Conservation (phyloP, 2,888 invertebrate species). For the Drosophila maculinotata region DNA sequence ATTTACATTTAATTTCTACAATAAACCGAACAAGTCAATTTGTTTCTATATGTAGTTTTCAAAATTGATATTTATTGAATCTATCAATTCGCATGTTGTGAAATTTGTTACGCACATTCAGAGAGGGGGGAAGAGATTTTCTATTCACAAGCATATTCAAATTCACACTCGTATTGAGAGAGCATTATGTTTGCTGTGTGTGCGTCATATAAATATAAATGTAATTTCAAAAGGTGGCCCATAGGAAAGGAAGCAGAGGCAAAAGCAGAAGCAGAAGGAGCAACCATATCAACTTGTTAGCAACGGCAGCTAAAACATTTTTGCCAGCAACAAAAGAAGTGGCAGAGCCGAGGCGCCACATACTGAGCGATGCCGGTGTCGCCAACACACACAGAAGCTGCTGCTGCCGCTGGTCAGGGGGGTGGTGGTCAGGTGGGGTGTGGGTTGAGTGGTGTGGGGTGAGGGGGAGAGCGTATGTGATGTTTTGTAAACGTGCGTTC, state of each 20-base stretch:
- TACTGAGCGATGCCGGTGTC: conserved; percentile 48
- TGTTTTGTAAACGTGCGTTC: conserved; percentile 2
- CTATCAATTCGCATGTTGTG: neutral
- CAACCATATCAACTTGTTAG: conserved; percentile 58
- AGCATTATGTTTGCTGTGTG: conserved; percentile 17
- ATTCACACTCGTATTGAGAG: conserved; percentile 23
- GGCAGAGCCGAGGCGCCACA: conserved; percentile 64
- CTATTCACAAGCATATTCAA: conserved; percentile 33
- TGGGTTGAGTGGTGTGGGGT: too few species aligned
- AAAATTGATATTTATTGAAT: neutral
- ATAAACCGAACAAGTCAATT: neutral
- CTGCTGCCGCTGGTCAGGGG: conserved; percentile 31
- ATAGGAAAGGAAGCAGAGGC: conserved; percentile 23
- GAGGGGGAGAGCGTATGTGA: neutral
- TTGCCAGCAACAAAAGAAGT: conserved; percentile 54
- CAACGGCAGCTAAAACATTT: conserved; percentile 30
- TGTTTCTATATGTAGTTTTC: neutral
- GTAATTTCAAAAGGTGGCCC: conserved; percentile 46
- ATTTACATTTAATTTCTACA: neutral
- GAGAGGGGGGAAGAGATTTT: neutral
- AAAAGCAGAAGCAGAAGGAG: conserved; percentile 5
- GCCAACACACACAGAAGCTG: conserved; percentile 41
- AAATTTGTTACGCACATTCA: conserved; percentile 10
- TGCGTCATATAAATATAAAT: conserved; percentile 53
- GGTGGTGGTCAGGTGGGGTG: neutral